Conservation (phyloP, 2,797 vertebrate species). For the Spinibarbus caldwelli region DNA sequence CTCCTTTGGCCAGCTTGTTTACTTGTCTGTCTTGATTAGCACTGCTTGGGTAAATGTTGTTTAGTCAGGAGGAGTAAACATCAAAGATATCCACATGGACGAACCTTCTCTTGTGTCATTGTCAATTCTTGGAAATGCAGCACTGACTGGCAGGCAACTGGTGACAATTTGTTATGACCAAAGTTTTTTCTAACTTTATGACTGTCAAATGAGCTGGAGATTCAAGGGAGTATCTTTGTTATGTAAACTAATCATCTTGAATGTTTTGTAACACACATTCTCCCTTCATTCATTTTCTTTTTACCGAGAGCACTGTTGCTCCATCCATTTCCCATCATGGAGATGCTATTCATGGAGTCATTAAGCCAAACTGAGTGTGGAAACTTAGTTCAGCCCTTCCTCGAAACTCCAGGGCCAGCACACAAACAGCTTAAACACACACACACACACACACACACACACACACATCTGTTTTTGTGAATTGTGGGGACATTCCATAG, state of each 20-base stretch:
- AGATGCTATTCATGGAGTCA: constrained; percentile 28
- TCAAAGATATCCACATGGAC: background rate
- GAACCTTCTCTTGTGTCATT: background rate
- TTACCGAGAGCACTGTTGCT: background rate
- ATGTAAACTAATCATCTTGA: background rate
- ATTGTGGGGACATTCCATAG: too few relatives aligned
- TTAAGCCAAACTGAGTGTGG: constrained; percentile 10
- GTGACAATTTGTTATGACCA: background rate
- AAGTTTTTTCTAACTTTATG: background rate
- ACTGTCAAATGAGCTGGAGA: background rate
- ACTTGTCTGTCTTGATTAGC: background rate
- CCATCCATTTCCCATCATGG: constrained; percentile 3
- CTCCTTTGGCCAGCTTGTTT: background rate
- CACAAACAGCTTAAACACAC: background rate
- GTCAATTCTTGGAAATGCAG: constrained; percentile 2
- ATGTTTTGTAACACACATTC: background rate
- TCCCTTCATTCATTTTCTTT: background rate
- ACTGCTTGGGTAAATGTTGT: background rate
- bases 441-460: background rate
- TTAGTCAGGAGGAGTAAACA: background rate
- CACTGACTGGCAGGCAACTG: background rate
- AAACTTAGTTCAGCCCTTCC: constrained; percentile 4
- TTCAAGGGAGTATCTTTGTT: background rate
- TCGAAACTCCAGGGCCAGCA: background rate
- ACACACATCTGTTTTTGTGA: too few relatives aligned